Evolutionary conservation across 2,888 invertebrate genomes (phyloP).

Genomic region (Orchestes rusci): DNA sequence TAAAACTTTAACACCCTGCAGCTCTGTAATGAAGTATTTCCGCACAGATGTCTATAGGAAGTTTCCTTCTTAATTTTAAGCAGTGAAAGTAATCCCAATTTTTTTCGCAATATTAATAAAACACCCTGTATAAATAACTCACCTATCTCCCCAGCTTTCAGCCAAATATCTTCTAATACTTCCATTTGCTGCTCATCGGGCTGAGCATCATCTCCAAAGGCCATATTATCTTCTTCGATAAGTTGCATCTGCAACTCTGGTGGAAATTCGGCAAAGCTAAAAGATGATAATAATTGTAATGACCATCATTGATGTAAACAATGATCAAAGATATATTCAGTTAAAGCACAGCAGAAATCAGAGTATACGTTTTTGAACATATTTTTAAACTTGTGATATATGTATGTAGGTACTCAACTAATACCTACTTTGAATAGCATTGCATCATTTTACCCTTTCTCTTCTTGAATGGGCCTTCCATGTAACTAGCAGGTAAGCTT

Average conservation of each 20-base stretch:
- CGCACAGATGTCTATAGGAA: too few relatives aligned
- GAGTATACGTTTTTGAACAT: too few relatives aligned
- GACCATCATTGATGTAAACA: not conserved
- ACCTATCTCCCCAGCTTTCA: slow-evolving; percentile 74
- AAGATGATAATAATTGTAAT: not conserved
- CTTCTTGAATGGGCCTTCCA: slow-evolving; percentile 52
- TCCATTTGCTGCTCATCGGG: slow-evolving; percentile 68
- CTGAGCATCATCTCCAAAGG: slow-evolving; percentile 45
- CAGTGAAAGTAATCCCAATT: too few relatives aligned
- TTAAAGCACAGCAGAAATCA: too few relatives aligned
- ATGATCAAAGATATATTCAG: too few relatives aligned
- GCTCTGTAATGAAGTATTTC: too few relatives aligned
- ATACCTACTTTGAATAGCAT: slow-evolving; percentile 20
- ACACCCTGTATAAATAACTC: too few relatives aligned
- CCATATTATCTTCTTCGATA: slow-evolving; percentile 45
- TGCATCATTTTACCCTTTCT: slow-evolving; percentile 35
- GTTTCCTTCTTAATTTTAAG: too few relatives aligned
- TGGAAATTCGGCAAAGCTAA: slow-evolving; percentile 38
- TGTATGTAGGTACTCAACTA: not conserved
- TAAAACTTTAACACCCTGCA: too few relatives aligned
- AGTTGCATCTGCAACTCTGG: slow-evolving; percentile 44
- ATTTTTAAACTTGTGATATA: too few relatives aligned
- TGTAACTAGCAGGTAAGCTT: slow-evolving; percentile 58
- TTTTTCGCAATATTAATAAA: too few relatives aligned
- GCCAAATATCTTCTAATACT: slow-evolving; percentile 70